Evolutionary conservation across 2,113 vertebrate genomes (phyloP), one percentile per base, ranked within the genome.

Genomic region (Apistogramma diplotaenia): DNA sequence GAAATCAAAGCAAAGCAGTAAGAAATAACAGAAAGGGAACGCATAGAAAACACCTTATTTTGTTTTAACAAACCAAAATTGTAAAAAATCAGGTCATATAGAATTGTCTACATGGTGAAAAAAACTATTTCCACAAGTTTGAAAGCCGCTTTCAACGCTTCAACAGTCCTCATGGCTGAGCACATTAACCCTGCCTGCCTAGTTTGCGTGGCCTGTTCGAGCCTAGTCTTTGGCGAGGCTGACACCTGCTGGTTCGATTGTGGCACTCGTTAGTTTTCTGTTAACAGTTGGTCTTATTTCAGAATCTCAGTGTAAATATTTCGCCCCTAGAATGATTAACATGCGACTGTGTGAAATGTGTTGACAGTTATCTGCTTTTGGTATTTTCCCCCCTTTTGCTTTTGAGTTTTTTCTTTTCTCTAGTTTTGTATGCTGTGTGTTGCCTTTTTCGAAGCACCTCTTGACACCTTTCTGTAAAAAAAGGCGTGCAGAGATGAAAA

Each of bases 191-290:
- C 43, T 76, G 16, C 16, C 43, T 46, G 73, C n/a, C 54, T 54
- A 5, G 0, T 51, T 62, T 76, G 18, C 29, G 15, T 16, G 27
- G 62, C 8, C 33, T 31, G 51, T 1, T 15, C 12, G 5, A 67
- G 29, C 16, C 40, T 49, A 79, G 78, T 1, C 51, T 80, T 72
- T 74, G 31, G 13, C 23, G 82, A 83, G 49, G 29, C 83, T 92
- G 87, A 84, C 90, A 90, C 83, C 90, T 90, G 19, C 67, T 89
- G 88, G 88, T 80, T 37, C 8, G 46, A 78, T 31, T 37, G 57
- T 37, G 4, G 8, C 2, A 74, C 19, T 56, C 13, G 60, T 76
- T 51, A 4, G 2, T 59, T 49, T 56, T 33, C 11, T 70, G 40
- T 49, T 49, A 70, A 70, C 43, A 5, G 25, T 29, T n/a, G 40